These are phyloP conservation scores for Druon quercuslanigerum DNA, from an alignment of 1,140 invertebrate genomes.

Conservation along the genomic window DNA sequence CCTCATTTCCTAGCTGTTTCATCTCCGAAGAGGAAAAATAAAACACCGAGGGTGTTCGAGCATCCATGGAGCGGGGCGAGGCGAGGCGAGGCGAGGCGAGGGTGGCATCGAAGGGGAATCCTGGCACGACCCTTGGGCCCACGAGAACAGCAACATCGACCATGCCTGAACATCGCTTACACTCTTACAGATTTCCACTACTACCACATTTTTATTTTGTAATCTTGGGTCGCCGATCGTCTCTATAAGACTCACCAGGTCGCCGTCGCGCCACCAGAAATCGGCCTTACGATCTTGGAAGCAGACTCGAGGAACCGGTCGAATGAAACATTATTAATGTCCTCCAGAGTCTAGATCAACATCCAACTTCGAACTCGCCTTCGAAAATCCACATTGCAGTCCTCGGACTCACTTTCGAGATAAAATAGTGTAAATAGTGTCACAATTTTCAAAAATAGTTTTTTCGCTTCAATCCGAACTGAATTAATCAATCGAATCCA, in stretches of 20 bases:
- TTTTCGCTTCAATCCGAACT: no score
- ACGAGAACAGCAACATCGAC: neutral
- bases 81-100: neutral
- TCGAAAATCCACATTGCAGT: no score
- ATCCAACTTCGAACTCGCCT: neutral
- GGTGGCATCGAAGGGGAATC: slow-evolving; percentile 8
- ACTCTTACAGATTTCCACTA: neutral
- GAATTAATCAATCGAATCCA: no score
- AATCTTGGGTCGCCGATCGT: slow-evolving; percentile 22
- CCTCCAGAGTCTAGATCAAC: neutral
- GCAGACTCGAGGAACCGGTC: slow-evolving; percentile 33
- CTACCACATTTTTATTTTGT: slow-evolving; percentile 9
- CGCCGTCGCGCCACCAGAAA: slow-evolving; percentile 15
- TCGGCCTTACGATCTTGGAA: slow-evolving; percentile 14
- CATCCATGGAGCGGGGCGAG: no score
- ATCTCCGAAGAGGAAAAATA: slow-evolving; percentile 20
- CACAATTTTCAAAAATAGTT: no score
- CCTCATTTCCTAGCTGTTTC: slow-evolving; percentile 27
- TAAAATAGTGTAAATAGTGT: no score
- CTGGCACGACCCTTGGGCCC: slow-evolving; percentile 7
- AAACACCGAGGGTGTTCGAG: slow-evolving; percentile 8
- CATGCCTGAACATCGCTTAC: no score
- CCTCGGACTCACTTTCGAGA: no score
- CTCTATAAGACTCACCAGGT: slow-evolving; percentile 7
- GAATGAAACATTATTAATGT: slow-evolving; percentile 23